Base-by-base conservation (phyloP, 1,140 invertebrate species). In the Anadara kagoshimensis region DNA sequence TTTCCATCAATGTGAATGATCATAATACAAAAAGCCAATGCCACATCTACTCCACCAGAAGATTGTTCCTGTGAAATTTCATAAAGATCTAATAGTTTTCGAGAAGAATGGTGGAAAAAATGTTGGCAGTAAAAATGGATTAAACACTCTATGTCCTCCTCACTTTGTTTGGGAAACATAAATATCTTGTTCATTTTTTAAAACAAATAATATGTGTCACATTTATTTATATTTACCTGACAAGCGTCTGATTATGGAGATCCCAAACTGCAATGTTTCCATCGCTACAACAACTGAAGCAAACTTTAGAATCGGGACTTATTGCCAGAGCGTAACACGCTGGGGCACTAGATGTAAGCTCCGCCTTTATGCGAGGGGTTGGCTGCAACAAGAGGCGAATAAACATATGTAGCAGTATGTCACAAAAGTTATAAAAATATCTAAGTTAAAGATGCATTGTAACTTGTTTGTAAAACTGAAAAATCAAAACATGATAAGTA, bases 241-340 rank as follows among this genome's bases (percentile, higher is more conserved):
- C 95, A 85, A 98, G 91, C 24, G 93, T 94, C 89, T 97, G 95
- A 89, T 96, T 97, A 87, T 96, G 95, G 14, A 98, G 90, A 90
- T 98, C 97, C 96, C 96, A 98, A 0, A 98, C 95, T 18, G 96
- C 95, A 69, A 98, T 97, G 89, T 97, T 96, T 18, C 97, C 97
- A 90, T 98, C 96, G 80, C 95, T 96, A 90, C 96, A 98, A 87
- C 97, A 98, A 82, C 95, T 97, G 89, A 97, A 98, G 90, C 97
- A 98, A 44, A 97, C 95, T 91, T 98, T 98, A 22, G 95, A 96
- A 89, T 99, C 97, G 0, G 96, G 96, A 82, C 95, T 97, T 72
- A 99, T 98, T 43, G 97, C 97, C 18, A 99, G 91, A 26, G 98
- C 98, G 88, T 99, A 99, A 89, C 98, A 99, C 0, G 98, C 98